A percentile compares a stretch with the other conserved stretches of the same genome.
Evolutionary conservation across 2,797 vertebrate species (phyloP).

Genomic region (Cirrhinus molitorella): DNA sequence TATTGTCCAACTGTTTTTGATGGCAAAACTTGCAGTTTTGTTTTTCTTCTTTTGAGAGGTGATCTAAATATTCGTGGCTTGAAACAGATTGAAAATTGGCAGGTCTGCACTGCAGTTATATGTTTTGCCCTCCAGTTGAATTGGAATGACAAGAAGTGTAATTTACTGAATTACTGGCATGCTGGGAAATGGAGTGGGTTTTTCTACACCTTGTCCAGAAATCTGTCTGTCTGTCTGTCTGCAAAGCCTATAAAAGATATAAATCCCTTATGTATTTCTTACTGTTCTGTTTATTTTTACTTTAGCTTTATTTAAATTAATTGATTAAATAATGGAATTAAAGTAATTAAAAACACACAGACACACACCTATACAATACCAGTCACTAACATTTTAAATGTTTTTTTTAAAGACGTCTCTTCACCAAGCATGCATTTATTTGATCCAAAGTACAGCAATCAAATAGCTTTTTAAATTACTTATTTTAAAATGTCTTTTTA

Average conservation of each 20-base stretch:
- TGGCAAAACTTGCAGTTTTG: background rate
- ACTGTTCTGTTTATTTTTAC: too few relatives aligned
- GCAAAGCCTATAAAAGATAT: background rate
- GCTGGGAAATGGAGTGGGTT: background rate
- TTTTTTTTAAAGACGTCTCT: too few relatives aligned
- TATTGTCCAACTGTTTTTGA: background rate
- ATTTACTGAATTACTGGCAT: slow-evolving; percentile 5
- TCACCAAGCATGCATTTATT: too few relatives aligned
- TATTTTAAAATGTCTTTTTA: too few relatives aligned
- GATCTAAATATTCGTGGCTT: background rate
- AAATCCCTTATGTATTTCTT: too few relatives aligned
- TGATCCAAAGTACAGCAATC: too few relatives aligned
- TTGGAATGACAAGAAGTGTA: background rate
- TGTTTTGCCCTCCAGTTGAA: background rate
- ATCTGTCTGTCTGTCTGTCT: background rate
- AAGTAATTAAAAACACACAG: too few relatives aligned
- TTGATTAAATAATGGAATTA: too few relatives aligned
- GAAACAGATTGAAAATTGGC: background rate
- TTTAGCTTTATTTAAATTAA: too few relatives aligned
- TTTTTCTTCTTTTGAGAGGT: background rate
- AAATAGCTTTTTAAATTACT: too few relatives aligned
- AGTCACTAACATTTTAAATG: too few relatives aligned
- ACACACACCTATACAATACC: too few relatives aligned
- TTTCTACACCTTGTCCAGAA: background rate
- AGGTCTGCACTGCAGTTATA: background rate